phyloP scores from a whole-genome alignment of 2,113 vertebrate genomes.

The Asarcornis scutulata region DNA sequence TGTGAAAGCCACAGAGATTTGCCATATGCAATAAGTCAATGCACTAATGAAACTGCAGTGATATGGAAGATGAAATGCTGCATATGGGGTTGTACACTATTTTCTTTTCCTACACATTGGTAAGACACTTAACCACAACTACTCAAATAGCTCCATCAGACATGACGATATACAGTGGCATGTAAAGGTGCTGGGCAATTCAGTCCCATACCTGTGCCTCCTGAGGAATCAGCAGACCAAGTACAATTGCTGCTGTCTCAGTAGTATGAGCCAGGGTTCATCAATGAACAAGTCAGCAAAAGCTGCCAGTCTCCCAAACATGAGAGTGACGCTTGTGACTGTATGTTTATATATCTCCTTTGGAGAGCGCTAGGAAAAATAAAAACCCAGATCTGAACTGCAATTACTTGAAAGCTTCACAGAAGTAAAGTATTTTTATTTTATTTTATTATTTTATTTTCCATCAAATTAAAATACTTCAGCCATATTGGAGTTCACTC shows the following conservation, averaged over 20 bases:
- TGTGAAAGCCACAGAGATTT: neutral
- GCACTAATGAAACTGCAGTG: neutral
- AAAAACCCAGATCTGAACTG: neutral
- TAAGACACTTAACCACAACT: neutral
- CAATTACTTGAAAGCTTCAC: neutral
- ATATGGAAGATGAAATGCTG: neutral
- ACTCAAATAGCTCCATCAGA: neutral
- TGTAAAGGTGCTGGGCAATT: neutral
- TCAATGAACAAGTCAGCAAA: neutral
- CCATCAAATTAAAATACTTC: neutral
- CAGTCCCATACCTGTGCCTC: neutral
- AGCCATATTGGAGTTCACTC: neutral
- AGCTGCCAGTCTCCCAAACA: neutral
- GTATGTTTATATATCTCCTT: neutral
- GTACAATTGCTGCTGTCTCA: neutral
- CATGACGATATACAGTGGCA: neutral
- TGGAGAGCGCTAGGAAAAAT: neutral
- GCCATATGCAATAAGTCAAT: neutral
- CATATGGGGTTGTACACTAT: fast-evolving
- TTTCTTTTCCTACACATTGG: neutral
- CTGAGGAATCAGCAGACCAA: neutral
- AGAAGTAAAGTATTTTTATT: neutral
- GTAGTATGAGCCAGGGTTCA: neutral
- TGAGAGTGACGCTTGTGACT: neutral
- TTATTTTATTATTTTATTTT: neutral